phyloP scores from a whole-genome alignment of 2,113 vertebrate genomes.

The Patagioenas fasciata region DNA sequence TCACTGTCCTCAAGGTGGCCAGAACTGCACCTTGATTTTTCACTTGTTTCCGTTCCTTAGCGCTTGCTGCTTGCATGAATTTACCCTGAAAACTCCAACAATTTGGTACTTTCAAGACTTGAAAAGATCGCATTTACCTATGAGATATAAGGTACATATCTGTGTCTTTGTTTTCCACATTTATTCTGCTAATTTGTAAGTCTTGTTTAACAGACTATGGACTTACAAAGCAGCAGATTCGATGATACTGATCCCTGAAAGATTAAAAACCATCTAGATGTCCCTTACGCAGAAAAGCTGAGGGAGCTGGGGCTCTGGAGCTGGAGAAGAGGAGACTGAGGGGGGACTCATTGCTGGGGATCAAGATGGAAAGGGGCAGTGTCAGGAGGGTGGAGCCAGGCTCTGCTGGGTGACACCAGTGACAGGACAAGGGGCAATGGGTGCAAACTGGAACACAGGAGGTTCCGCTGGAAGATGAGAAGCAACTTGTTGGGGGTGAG shows the following conservation, averaged over 20 bases:
- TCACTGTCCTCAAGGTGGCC: neutral
- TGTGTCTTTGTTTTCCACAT: fast-evolving
- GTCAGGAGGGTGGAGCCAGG: no score
- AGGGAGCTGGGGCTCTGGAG: no score
- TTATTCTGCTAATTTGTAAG: fast-evolving
- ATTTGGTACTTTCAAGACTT: neutral
- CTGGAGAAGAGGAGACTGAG: no score
- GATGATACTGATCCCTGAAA: fast-evolving
- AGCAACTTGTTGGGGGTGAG: no score
- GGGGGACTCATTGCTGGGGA: no score
- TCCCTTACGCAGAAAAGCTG: no score
- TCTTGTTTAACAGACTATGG: neutral
- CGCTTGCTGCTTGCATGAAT: neutral
- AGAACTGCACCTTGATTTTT: neutral
- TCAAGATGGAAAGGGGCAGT: no score
- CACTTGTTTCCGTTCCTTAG: neutral
- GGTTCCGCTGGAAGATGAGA: no score
- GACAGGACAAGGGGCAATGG: no score
- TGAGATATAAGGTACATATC: fast-evolving
- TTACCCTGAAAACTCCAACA: neutral
- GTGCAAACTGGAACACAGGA: no score
- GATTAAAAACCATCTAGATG: no score
- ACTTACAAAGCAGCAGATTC: neutral
- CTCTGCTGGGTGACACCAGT: no score
- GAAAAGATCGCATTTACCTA: fast-evolving